Evolutionary conservation across 2,888 invertebrate genomes (phyloP), one percentile per base, ranked within the genome.

Genomic region (Platerodrilus igneus): DNA sequence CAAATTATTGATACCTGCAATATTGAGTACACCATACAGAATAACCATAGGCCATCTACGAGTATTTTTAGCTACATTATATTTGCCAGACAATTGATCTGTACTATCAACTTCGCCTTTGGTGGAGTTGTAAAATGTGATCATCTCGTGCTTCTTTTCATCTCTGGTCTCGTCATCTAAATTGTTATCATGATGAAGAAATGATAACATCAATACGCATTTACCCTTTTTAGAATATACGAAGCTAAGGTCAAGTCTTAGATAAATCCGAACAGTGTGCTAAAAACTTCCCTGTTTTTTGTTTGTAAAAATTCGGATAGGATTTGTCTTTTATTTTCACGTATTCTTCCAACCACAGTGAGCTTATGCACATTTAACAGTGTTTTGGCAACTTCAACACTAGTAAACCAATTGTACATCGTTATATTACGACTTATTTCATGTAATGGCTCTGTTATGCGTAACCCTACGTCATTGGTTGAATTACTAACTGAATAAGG

Each of bases 291-390:
- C 10, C 37, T 10, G 14, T 20, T n/a, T 38, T 32, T n/a, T n/a
- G 29, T 30, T 6, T 41, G 32, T 13, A 31, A 18, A 42, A 53
- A 44, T 9, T 38, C 23, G 6, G 39, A 28, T 17, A 47, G 48
- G 4, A 54, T 13, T 21, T 50, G 37, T 29, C 35, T 39, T 33
- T 53, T 51, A 25, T 53, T 51, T 46, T 53, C 51, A 9, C 40
- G 27, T 21, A 53, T 20, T 10, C 45, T 51, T 15, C 46, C 51
- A 31, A 51, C 44, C 22, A 31, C 21, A 22, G 46, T 47, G 10
- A 51, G 27, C 6, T 28, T 31, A 34, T 43, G 26, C 15, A 50
- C 37, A 22, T 25, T 15, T 6, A 37, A 13, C 25, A 46, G 32
- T 20, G 42, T 37, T 5, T 47, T 41, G 8, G 34, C 37, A 3